Evolutionary conservation across 2,888 invertebrate genomes (phyloP), one percentile per base, ranked within the genome.

Genomic region (Cheilosia variabilis): DNA sequence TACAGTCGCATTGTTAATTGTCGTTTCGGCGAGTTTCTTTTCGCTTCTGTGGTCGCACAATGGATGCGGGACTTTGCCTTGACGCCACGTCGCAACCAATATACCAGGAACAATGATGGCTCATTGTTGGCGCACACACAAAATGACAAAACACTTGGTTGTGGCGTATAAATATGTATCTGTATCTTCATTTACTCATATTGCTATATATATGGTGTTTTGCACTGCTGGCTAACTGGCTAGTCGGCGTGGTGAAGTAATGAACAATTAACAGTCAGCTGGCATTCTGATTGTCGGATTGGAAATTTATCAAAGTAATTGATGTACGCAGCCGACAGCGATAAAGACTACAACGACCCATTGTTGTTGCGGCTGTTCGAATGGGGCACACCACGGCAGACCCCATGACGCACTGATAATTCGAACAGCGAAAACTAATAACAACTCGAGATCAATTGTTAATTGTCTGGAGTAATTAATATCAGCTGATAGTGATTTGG

Each of bases 241-340:
- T 10, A 34, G 9, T 37, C 13, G 37, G 4, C 10, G 15, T n/a
- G 43, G 52, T 53, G 53, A 31, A 62, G 37, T 53, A 43, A 53
- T 62, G 15, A 31, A 55, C 43, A 19, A 37, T 65, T 65, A 58
- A 27, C 66, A 68, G 60, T 52, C 75, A 65, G 75, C 58, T 66
- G 66, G 57, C 19, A 50, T 43, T 58, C 58, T 53, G 66, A 58
- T 52, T 69, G 53, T 60, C 52, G 77, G 37, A 62, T 62, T 62
- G 53, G 31, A 55, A 77, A 77, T 55, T 53, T 37, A 62, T 69
- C 62, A 47, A 53, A 71, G 55, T 78, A 71, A 78, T 78, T 78
- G 69, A 57, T 71, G 78, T 55, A 71, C 50, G 37, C 19, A 22
- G 50, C 22, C 60, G 57, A 58, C 57, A 60, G n/a, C 13, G 50